phyloP scores from a whole-genome alignment of 2,888 invertebrate species.

The Acleris literana region DNA sequence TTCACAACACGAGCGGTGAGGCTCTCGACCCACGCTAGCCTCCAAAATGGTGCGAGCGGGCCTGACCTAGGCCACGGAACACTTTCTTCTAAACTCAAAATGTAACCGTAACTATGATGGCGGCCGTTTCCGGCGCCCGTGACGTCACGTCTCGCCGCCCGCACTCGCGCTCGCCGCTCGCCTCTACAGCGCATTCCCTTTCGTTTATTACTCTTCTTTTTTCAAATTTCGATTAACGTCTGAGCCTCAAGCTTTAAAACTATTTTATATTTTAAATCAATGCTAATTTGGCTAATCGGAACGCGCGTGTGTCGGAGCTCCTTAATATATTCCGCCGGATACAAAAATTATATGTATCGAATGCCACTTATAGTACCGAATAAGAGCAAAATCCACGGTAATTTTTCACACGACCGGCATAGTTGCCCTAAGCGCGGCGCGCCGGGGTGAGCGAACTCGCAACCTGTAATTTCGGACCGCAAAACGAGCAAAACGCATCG shows the following conservation, averaged over 20 bases:
- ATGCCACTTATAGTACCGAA: slow-evolving; percentile 75
- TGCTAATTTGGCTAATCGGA: slow-evolving; percentile 32
- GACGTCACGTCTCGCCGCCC: slow-evolving; percentile 77
- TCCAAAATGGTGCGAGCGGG: background rate
- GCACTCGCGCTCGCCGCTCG: slow-evolving; percentile 49
- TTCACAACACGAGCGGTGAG: too few species aligned
- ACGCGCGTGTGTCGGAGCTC: slow-evolving; percentile 35
- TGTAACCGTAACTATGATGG: slow-evolving; percentile 81
- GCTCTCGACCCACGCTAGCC: slow-evolving; percentile 1
- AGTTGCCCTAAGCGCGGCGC: slow-evolving; percentile 80
- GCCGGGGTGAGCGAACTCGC: slow-evolving; percentile 79
- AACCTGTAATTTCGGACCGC: slow-evolving; percentile 83
- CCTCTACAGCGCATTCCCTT: slow-evolving; percentile 65
- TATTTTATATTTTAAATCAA: slow-evolving; percentile 34
- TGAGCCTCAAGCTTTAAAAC: slow-evolving; percentile 40
- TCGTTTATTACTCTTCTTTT: slow-evolving; percentile 53
- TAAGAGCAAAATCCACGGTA: slow-evolving; percentile 76
- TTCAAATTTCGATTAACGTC: slow-evolving; percentile 52
- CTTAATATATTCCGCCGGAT: slow-evolving; percentile 64
- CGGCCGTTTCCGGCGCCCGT: slow-evolving; percentile 82
- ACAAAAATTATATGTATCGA: slow-evolving; percentile 75
- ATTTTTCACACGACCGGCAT: slow-evolving; percentile 82
- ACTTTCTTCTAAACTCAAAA: slow-evolving; percentile 82
- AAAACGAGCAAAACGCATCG: slow-evolving; percentile 79
- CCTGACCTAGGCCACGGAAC: slow-evolving; percentile 41